Evolutionary conservation across 2,888 invertebrate species (phyloP), one percentile per base, ranked within the genome.

Genomic region (Leptopterna dolabrata): DNA sequence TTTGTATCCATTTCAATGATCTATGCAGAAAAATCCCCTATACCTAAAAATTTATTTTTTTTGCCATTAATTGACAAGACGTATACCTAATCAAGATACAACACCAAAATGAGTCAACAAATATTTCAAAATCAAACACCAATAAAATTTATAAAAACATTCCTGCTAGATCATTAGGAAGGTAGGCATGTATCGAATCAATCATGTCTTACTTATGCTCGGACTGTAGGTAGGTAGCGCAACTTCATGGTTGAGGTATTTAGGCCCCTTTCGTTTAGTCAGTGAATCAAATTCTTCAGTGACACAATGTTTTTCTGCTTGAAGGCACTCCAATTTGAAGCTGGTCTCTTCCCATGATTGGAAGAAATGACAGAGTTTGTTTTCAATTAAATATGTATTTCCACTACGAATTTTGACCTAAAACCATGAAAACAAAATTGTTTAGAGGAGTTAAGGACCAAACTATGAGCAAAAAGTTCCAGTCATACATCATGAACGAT

Each of bases 301-400:
- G 0, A 96, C 96, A 91, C 97, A 98, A 4, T 94, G 93, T 0
- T 94, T 93, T 91, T 97, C 96, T 0, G 96, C 95, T 92, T 99
- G 99, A 16, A 95, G 93, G 89, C 95, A 93, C 91, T 99, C 99
- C 84, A 99, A 92, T 89, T 95, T 95, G 91, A 96, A 98, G 92
- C 98, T 98, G 0, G 98, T 99, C 91, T 97, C 97, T 92, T 99
- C 99, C 99, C 99, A 99, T 91, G 95, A 94, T 90, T 95, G 94
- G 92, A 96, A 95, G 63, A 98, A 93, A 0, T 94, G 92, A 43
- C 94, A 93, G 86, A 97, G 93, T 16, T 93, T 92, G 3, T 71
- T 19, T 47, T 83, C 70, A 16, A 83, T 70, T 9, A 83, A 63
- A 30, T 16, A 19, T 14, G 78, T 45, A 45, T 19, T 14, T 3